Percentiles rank a stretch among this genome's conserved stretches.
Evolutionary conservation across 2,797 vertebrate species (phyloP).

Genomic region (Nannoperca australis): DNA sequence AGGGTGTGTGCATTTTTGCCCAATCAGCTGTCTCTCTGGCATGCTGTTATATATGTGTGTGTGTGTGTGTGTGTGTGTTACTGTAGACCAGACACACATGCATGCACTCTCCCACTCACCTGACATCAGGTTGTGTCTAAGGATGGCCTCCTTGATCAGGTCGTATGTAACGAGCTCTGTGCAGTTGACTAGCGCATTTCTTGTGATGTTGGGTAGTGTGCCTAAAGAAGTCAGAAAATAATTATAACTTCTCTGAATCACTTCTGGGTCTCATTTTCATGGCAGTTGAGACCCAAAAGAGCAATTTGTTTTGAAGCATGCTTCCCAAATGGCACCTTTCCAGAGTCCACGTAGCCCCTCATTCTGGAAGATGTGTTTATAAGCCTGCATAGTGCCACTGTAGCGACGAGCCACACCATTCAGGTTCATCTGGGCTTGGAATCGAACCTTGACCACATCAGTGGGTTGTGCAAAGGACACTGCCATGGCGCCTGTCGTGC

Average conservation of each 20-base stretch:
- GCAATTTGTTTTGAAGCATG: background rate
- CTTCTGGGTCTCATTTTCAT: background rate
- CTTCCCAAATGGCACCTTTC: constrained; percentile 85
- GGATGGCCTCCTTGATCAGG: constrained; percentile 90
- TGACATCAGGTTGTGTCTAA: constrained; percentile 87
- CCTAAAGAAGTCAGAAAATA: constrained; percentile 71
- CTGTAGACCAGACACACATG: background rate
- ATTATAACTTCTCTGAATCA: background rate
- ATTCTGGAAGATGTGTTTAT: constrained; percentile 88
- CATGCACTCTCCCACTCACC: constrained; percentile 77
- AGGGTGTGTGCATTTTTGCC: constrained; percentile 64
- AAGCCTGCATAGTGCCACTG: constrained; percentile 90
- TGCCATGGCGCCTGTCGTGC: constrained; percentile 90
- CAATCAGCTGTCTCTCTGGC: constrained; percentile 64
- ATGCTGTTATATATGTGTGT: background rate
- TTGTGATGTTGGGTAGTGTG: constrained; percentile 90
- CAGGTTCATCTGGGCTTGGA: constrained; percentile 90
- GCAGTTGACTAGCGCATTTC: constrained; percentile 91
- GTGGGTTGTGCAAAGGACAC: constrained; percentile 91
- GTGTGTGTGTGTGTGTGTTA: background rate
- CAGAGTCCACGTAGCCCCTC: constrained; percentile 90
- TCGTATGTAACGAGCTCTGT: constrained; percentile 92
- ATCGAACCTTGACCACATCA: constrained; percentile 91
- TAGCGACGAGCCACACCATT: constrained; percentile 87
- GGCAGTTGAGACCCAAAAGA: background rate